phyloP scores from a whole-genome alignment of 2,888 invertebrate species.

The Julus scandinavius region DNA sequence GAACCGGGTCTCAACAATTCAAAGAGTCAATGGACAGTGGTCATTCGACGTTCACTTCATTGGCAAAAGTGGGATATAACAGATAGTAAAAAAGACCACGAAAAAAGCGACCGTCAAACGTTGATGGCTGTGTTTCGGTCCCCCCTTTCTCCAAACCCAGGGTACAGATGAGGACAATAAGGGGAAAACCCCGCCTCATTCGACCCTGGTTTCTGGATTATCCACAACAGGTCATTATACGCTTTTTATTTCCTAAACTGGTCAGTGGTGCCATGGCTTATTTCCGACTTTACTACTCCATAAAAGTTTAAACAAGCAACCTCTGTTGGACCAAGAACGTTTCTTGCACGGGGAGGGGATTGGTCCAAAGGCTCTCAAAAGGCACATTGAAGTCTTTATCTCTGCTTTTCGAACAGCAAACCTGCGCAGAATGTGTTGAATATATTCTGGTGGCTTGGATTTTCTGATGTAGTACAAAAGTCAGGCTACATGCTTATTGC shows the following conservation, averaged over 20 bases:
- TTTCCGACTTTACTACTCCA: constrained; percentile 18
- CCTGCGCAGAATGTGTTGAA: neutral
- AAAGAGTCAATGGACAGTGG: neutral
- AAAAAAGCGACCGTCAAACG: constrained; percentile 16
- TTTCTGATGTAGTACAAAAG: no score
- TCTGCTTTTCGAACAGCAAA: neutral
- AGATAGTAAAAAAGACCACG: neutral
- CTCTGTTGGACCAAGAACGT: neutral
- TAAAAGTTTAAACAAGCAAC: constrained; percentile 2
- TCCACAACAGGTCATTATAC: neutral
- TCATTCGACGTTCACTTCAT: constrained; percentile 10
- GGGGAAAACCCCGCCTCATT: neutral
- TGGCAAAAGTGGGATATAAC: neutral
- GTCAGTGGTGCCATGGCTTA: constrained; percentile 9
- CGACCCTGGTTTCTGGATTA: neutral
- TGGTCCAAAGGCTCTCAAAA: neutral
- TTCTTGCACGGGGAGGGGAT: neutral
- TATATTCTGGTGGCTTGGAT: no score
- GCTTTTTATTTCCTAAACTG: constrained; percentile 9
- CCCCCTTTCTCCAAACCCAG: neutral
- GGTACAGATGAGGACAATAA: neutral
- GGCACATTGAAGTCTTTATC: neutral
- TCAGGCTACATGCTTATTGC: no score
- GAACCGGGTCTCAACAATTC: neutral
- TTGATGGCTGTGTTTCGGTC: constrained; percentile 2